These are phyloP conservation scores for Meliscaeva auricollis DNA, from an alignment of 2,888 invertebrate genomes.

Conservation along the genomic window DNA sequence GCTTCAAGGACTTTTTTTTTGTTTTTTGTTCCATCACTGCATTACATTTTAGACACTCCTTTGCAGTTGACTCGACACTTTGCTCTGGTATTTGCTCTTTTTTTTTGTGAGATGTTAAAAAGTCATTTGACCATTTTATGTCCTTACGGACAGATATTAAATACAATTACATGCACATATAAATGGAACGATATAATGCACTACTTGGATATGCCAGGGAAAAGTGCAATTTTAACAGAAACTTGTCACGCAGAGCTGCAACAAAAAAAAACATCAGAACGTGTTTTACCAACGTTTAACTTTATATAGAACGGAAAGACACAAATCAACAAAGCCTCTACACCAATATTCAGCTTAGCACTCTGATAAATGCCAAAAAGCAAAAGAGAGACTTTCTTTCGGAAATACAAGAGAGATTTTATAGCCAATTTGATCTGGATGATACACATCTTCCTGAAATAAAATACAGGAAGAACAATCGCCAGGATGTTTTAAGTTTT, in stretches of 20 bases:
- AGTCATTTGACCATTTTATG: conserved; percentile 74
- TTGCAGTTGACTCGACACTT: conserved; percentile 41
- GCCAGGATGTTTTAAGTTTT: background rate
- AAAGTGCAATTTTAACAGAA: conserved; percentile 48
- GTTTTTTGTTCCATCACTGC: conserved; percentile 3
- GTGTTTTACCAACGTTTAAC: conserved; percentile 21
- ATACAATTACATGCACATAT: conserved; percentile 13
- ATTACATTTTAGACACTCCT: conserved; percentile 46
- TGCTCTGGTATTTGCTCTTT: conserved; percentile 35
- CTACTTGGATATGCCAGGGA: conserved; percentile 35
- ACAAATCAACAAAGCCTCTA: conserved; percentile 45
- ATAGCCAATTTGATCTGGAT: background rate
- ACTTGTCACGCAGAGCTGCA: conserved; percentile 47
- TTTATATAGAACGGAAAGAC: conserved; percentile 51
- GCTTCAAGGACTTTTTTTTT: background rate
- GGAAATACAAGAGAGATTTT: conserved; percentile 35
- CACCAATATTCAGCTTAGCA: conserved; percentile 4
- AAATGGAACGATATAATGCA: conserved; percentile 41
- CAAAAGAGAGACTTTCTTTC: conserved; percentile 5
- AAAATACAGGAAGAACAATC: conserved; percentile 7
- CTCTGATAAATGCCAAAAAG: background rate
- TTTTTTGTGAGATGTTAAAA: conserved; percentile 57
- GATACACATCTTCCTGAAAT: too few species aligned
- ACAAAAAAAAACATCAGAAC: conserved; percentile 1
- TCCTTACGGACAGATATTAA: conserved; percentile 58